A percentile compares a stretch with the other conserved stretches of the same genome.
Conservation (phyloP, 2,797 vertebrate genomes). For the Australoheros facetus region DNA sequence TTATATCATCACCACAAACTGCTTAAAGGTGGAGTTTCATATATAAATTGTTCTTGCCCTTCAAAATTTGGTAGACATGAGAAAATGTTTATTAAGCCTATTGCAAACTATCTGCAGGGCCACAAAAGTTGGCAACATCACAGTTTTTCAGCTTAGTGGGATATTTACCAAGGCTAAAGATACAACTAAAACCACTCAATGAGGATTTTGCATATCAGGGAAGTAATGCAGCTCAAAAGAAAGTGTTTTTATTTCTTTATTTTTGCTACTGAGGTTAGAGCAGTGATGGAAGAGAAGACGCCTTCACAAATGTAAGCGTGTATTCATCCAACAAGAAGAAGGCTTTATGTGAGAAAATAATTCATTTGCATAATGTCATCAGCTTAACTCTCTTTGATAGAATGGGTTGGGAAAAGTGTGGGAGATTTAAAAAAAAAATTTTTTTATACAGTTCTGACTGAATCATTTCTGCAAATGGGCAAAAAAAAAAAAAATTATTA, state of each 20-base stretch:
- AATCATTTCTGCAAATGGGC: background rate
- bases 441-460: constrained; percentile 14
- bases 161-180: background rate
- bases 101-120: background rate
- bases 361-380: constrained; percentile 2
- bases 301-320: background rate
- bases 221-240: background rate
- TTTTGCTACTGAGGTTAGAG: background rate
- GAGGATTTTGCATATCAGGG: background rate
- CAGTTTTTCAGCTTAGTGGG: background rate
- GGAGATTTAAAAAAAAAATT: background rate
- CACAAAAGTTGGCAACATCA: background rate
- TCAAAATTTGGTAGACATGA: background rate
- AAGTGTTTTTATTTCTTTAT: background rate
- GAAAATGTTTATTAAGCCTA: background rate
- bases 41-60: background rate
- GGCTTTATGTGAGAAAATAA: background rate
- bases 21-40: background rate
- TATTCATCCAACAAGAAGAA: background rate
- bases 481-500: background rate
- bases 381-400: background rate
- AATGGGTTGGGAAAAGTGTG: background rate
- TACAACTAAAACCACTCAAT: background rate
- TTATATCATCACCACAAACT: background rate
- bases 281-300: background rate